Percentiles rank a stretch among this genome's conserved stretches.
Conservation (phyloP, 2,888 invertebrate genomes). For the Acanthacorydalis orientalis region DNA sequence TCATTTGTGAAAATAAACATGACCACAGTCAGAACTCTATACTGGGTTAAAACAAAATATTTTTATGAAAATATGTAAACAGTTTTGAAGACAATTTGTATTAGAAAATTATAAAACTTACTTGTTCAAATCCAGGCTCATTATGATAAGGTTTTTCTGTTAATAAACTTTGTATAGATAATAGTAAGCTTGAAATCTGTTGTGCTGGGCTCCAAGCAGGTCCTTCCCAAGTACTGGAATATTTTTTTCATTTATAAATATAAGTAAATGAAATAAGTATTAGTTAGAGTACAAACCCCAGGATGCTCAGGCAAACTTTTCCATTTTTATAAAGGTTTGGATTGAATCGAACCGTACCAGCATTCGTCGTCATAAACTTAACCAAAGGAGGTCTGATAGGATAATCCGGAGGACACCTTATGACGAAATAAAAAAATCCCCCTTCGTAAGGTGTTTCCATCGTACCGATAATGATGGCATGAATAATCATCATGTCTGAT, state of each 20-base stretch:
- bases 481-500: conserved; percentile 32
- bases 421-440: conserved; percentile 32
- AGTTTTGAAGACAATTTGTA: neutral
- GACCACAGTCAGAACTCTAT: no score
- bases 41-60: no score
- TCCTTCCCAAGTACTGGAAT: conserved; percentile 33
- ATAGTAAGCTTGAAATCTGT: conserved; percentile 31
- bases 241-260: neutral
- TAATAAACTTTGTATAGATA: conserved; percentile 40
- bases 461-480: conserved; percentile 37
- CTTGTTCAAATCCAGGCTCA: conserved; percentile 41
- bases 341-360: conserved; percentile 39
- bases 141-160: conserved; percentile 45
- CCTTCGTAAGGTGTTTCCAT: conserved; percentile 44
- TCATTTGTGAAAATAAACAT: no score
- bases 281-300: conserved; percentile 25
- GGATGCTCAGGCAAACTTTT: conserved; percentile 36
- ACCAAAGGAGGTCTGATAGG: conserved; percentile 40
- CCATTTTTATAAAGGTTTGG: conserved; percentile 44
- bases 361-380: conserved; percentile 39
- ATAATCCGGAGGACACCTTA: conserved; percentile 34
- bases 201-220: conserved; percentile 39
- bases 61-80: conserved; percentile 1
- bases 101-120: conserved; percentile 11
- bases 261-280: neutral